These are phyloP conservation scores for Ramazzottius varieornatus DNA, from an alignment of 2,888 invertebrate species.

Conservation along the genomic window DNA sequence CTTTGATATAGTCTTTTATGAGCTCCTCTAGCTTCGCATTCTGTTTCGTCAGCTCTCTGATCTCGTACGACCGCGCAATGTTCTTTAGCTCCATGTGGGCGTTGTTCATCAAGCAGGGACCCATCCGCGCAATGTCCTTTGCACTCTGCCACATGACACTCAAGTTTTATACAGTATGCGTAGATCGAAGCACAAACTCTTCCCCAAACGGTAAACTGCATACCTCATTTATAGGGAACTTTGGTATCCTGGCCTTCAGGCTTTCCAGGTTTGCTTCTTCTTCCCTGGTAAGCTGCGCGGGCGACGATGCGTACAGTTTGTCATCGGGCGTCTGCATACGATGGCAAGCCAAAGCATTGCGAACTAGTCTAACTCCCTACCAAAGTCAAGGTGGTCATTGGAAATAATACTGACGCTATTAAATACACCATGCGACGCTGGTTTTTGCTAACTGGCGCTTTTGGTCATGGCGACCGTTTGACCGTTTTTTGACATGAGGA, in stretches of 20 bases:
- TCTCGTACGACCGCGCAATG: background rate
- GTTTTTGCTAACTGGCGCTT: too few species aligned
- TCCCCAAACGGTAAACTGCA: too few species aligned
- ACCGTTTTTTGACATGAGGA: too few species aligned
- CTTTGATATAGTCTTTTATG: background rate
- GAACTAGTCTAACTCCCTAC: background rate
- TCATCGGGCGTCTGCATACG: background rate
- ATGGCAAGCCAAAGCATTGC: background rate
- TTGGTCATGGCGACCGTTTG: too few species aligned
- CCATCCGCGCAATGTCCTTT: background rate
- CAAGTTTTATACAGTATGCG: too few species aligned
- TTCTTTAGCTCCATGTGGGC: slow-evolving; percentile 1
- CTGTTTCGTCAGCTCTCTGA: background rate
- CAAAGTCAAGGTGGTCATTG: too few species aligned
- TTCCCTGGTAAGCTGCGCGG: background rate
- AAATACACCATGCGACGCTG: too few species aligned
- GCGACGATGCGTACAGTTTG: background rate
- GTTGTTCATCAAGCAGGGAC: background rate
- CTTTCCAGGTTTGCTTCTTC: background rate
- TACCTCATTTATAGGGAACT: background rate
- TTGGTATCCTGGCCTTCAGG: background rate
- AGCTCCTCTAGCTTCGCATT: background rate
- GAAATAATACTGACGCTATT: too few species aligned
- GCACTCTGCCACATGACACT: background rate
- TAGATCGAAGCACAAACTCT: too few species aligned